Evolutionary conservation across 2,797 vertebrate genomes (phyloP).

Genomic region (Apodemus agrarius): DNA sequence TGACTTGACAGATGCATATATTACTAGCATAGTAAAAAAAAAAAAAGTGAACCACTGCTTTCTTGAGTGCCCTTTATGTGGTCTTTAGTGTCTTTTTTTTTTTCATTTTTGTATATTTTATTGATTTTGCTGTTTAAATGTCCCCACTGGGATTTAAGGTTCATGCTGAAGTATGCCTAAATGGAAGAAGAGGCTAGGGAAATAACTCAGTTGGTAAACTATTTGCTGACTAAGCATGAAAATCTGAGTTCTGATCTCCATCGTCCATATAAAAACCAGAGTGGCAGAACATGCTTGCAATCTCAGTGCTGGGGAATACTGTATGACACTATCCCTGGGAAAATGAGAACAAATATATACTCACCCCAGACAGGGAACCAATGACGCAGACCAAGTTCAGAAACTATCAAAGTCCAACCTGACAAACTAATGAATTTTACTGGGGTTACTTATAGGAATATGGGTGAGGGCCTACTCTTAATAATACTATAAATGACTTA

Average conservation of each 20-base stretch:
- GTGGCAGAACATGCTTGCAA: not conserved
- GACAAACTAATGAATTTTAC: not conserved
- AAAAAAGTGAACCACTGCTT: not conserved
- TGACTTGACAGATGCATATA: not conserved
- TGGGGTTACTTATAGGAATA: not conserved
- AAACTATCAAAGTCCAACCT: not conserved
- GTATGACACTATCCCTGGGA: not conserved
- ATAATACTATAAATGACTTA: not conserved
- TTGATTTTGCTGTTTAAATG: not conserved
- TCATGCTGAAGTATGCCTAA: not conserved
- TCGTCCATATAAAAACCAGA: not conserved
- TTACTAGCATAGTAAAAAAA: not conserved
- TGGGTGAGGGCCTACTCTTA: not conserved
- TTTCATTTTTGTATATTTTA: not conserved
- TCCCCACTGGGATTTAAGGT: not conserved
- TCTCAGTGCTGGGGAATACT: not conserved
- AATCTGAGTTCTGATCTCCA: not conserved
- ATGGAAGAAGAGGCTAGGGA: not conserved
- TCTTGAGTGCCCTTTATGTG: not conserved
- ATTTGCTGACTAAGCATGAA: not conserved
- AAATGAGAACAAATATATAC: not conserved
- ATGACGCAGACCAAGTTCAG: not conserved
- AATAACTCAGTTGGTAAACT: not conserved
- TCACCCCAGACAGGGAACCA: not conserved
- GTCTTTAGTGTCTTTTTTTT: not conserved